A percentile compares a stretch with the other conserved stretches of the same genome.
Evolutionary conservation across 2,113 vertebrate genomes (phyloP).

Genomic region (Sigmodon hispidus): DNA sequence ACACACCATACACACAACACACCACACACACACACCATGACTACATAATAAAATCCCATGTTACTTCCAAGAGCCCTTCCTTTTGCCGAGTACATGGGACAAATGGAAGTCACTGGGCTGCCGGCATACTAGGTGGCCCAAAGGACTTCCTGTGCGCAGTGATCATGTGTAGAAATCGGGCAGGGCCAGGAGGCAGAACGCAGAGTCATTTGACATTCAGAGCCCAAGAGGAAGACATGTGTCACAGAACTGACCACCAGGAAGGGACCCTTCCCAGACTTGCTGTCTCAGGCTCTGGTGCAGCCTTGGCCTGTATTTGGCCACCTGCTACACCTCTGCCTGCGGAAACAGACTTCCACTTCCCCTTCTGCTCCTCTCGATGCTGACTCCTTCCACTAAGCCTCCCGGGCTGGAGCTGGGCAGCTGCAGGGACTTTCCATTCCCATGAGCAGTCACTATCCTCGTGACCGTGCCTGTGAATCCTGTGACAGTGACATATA

Average conservation of each 20-base stretch:
- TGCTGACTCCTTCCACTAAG: not conserved
- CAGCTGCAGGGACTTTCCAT: not conserved
- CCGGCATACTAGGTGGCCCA: not conserved
- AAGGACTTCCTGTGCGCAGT: not conserved
- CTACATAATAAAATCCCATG: not conserved
- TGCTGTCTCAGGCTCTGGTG: not conserved
- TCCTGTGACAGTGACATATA: not conserved
- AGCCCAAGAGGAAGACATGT: not conserved
- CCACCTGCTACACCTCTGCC: not conserved
- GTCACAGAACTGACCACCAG: not conserved
- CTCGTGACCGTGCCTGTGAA: not conserved
- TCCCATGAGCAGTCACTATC: not conserved
- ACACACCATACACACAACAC: not conserved
- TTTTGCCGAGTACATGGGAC: not conserved
- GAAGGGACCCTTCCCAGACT: not conserved
- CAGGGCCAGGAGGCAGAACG: not conserved
- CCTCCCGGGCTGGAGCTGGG: not conserved
- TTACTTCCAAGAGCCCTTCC: not conserved
- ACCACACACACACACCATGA: no score
- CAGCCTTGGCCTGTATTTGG: rapidly evolving
- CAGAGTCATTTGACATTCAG: not conserved
- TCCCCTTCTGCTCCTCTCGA: not conserved
- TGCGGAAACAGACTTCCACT: not conserved
- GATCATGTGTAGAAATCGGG: rapidly evolving
- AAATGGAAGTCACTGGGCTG: not conserved